A percentile compares a stretch with the other conserved stretches of the same genome.
Conservation (phyloP, 2,113 vertebrate species). For the Prionailurus viverrinus region DNA sequence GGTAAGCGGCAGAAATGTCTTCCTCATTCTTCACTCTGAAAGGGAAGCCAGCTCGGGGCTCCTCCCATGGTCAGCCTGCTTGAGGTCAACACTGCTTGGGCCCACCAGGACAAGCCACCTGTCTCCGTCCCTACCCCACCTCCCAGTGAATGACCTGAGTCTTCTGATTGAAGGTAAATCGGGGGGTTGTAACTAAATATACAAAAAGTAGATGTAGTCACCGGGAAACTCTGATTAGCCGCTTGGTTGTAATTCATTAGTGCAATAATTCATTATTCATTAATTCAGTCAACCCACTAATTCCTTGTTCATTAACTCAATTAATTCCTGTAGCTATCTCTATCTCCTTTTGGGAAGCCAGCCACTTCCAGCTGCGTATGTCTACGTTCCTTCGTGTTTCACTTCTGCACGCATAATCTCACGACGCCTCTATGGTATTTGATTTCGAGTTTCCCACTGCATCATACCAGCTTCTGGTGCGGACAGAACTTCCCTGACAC, state of each 20-base stretch:
- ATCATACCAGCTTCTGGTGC: not conserved
- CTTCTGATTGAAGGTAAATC: not conserved
- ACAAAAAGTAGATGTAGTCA: not conserved
- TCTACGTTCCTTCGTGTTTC: not conserved
- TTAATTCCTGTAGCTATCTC: not conserved
- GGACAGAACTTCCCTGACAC: not conserved
- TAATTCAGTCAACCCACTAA: not conserved
- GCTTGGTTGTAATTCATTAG: not conserved
- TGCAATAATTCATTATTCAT: not conserved
- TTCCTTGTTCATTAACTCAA: not conserved
- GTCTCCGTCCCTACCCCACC: too few species aligned
- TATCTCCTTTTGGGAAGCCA: not conserved
- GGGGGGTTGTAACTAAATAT: not conserved
- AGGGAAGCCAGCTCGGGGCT: not conserved
- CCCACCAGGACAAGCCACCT: accelerated
- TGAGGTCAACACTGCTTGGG: too few species aligned
- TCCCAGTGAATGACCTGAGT: not conserved
- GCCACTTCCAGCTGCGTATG: not conserved
- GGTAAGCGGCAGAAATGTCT: not conserved
- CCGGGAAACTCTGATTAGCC: too few species aligned
- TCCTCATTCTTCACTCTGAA: not conserved
- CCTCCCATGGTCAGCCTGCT: accelerated
- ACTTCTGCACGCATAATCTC: not conserved
- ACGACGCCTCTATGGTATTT: not conserved
- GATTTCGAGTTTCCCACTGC: not conserved